Base-by-base conservation (phyloP, 2,113 vertebrate species). In the Podiceps cristatus region DNA sequence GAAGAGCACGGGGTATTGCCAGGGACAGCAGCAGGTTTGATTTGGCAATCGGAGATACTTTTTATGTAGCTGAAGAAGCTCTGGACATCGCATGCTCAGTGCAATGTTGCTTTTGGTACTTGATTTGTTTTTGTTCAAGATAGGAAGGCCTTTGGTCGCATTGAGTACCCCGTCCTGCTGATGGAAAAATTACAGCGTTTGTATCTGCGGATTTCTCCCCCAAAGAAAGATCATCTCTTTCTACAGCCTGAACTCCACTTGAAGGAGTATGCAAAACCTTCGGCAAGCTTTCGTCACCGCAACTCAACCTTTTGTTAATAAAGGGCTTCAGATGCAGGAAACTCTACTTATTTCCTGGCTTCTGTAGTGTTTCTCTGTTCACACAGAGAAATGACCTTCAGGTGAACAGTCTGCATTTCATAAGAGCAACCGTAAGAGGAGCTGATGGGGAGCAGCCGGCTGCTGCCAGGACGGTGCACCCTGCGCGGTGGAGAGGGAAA, bases 261-360 rank as follows among this genome's bases (percentile, higher is more conserved):
- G 4, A 28, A 77, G 59, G 35, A 55, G 42, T 7, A 5, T 23
- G 40, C 52, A 90, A 75, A 84, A 8, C 81, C 56, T 37, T 1
- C 0, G 0, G 76, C 29, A 11, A 0, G 2, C 24, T 45, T 74
- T 78, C 31, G 23, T 37, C 31, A 35, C 50, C 3, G 2, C 50
- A 44, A 3, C 53, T 27, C 64, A 50, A 59, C 23, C 44, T 64
- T 24, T 5, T 71, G 28, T 73, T 62, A 73, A 66, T 73, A 28
- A 80, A 73, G 66, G 69, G 58, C 62, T 90, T 83, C 42, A 50
- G n/a, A 22, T 53, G 33, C 37, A 74, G 82, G 82, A 73, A 95
- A 66, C 7, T 19, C 28, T 83, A 49, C 29, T 75, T 76, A 10
- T 76, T 44, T 59, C 42, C 52, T 47, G 47, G 24, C 13, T 80